A percentile compares a stretch with the other conserved stretches of the same genome.
Conservation (phyloP, 1,140 invertebrate species). For the Neomicropteryx cornuta region DNA sequence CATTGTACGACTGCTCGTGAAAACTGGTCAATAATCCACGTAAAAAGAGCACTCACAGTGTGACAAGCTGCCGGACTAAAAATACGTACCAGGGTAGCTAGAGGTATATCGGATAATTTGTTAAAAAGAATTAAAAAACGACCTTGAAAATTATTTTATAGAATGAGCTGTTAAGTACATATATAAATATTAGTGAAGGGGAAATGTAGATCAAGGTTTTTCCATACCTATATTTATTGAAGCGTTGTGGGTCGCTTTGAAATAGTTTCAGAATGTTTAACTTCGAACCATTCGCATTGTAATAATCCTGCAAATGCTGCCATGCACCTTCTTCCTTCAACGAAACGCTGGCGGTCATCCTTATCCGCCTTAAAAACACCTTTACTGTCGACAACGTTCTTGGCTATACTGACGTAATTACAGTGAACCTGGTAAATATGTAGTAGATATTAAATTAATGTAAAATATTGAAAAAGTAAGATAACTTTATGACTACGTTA, state of each 20-base stretch:
- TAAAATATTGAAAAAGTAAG: background rate
- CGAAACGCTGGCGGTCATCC: constrained; percentile 33
- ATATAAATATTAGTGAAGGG: constrained; percentile 1
- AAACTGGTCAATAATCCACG: background rate
- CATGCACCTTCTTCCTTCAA: constrained; percentile 57
- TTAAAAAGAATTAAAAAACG: constrained; percentile 6
- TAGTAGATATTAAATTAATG: background rate
- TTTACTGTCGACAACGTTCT: background rate
- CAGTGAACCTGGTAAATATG: background rate
- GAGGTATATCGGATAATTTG: constrained; percentile 10
- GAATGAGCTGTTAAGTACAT: background rate
- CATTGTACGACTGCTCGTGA: too few species aligned
- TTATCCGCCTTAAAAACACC: constrained; percentile 6
- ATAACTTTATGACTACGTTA: background rate
- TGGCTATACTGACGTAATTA: background rate
- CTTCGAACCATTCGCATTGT: constrained; percentile 49
- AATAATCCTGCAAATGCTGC: constrained; percentile 62
- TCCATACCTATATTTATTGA: constrained; percentile 69
- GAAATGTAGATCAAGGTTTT: constrained; percentile 5
- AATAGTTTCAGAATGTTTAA: constrained; percentile 72
- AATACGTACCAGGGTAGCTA: constrained; percentile 15
- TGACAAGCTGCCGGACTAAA: constrained; percentile 9
- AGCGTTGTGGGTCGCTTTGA: constrained; percentile 60
- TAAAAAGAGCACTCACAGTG: constrained; percentile 2
- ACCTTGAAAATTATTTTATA: constrained; percentile 7